Evolutionary conservation across 2,888 invertebrate species (phyloP), one percentile per base, ranked within the genome.

Genomic region (Hypena proboscidalis): DNA sequence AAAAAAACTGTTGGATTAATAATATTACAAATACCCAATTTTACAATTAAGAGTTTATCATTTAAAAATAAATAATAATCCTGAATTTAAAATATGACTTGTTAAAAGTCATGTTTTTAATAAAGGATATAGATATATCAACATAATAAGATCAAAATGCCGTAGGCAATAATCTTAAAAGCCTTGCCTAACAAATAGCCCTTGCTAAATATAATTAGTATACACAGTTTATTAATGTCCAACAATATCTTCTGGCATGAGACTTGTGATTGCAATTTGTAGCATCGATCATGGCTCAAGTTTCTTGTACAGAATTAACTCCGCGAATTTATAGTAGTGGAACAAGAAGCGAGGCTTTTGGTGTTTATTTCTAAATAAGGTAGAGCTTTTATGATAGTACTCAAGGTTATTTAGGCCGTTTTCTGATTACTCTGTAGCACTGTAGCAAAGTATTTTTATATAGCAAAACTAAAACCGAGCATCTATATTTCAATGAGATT

Each of bases 191-290:
- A 56, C 49, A 51, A 56, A 67, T 60, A 40, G 40, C 8, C 30
- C 27, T 15, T 25, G 46, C 45, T 54, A 37, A 48, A 55, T 39
- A 51, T 55, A 64, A 68, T 69, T 58, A 64, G 43, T 36, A 39
- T 41, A 57, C 45, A 58, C 32, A 48, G 53, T 67, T 47, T 64
- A 64, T 62, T 49, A 59, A 61, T 57, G 58, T 46, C 44, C 40
- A 1, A 35, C 51, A 40, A 34, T 62, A 63, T 54, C 62, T 60
- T 50, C 51, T 45, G 44, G 40, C 37, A 54, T 60, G 44, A 48
- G 42, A 38, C 57, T 51, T 50, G 51, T 75, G 70, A 78, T 78
- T 77, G 71, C 72, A 67, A 80, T 76, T 77, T 77, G 76, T 74
- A 44, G 55, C 63, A 47, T 37, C 34, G 33, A 57, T 59, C 62